Conservation (phyloP, 1,140 invertebrate species). For the Caenorhabditis tropicalis region DNA sequence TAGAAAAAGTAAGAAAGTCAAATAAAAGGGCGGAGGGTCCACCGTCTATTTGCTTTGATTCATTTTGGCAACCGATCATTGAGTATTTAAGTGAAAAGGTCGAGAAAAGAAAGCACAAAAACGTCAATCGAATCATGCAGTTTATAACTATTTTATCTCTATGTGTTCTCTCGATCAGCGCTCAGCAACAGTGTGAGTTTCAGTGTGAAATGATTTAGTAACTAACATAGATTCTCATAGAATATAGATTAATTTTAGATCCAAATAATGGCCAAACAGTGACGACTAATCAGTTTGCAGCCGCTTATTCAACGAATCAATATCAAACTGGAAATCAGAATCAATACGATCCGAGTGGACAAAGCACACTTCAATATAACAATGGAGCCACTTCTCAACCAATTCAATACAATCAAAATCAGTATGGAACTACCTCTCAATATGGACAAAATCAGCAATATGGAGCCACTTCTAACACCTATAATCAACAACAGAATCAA, state of each 20-base stretch:
- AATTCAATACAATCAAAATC: constrained; percentile 29
- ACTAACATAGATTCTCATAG: background rate
- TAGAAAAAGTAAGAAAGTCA: constrained; percentile 44
- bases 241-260: background rate
- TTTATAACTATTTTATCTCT: background rate
- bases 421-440: background rate
- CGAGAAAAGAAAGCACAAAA: background rate
- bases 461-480: background rate
- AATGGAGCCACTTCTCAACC: background rate
- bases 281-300: constrained; percentile 28
- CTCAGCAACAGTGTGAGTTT: constrained; percentile 32
- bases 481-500: constrained; percentile 30
- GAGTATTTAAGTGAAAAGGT: constrained; percentile 27
- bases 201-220: too few relatives aligned
- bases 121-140: background rate
- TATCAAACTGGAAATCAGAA: background rate
- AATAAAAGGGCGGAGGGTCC: constrained; percentile 10
- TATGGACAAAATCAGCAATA: constrained; percentile 35
- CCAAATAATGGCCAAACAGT: constrained; percentile 1
- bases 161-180: background rate
- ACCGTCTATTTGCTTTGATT: constrained; percentile 28
- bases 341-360: constrained; percentile 37
- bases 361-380: constrained; percentile 32
- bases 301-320: constrained; percentile 29
- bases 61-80: constrained; percentile 42